Conservation (phyloP, 2,888 invertebrate species). For the Erebia aethiops region DNA sequence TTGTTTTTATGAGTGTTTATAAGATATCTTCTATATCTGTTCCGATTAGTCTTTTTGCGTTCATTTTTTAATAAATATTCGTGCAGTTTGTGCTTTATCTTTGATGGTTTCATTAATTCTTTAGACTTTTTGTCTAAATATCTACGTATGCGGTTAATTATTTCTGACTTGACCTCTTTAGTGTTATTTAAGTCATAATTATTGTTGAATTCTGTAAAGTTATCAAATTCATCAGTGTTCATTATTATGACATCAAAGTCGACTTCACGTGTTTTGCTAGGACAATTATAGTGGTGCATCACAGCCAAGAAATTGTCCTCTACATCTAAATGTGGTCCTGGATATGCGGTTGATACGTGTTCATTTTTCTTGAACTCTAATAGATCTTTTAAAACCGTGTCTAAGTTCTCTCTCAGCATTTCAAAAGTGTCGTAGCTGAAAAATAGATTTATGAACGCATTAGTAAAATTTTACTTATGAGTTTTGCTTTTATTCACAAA, state of each 20-base stretch:
- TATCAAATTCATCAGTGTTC: constrained; percentile 44
- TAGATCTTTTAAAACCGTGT: constrained; percentile 86
- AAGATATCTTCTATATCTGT: constrained; percentile 39
- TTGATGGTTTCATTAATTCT: constrained; percentile 48
- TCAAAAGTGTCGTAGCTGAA: constrained; percentile 93
- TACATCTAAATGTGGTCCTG: constrained; percentile 64
- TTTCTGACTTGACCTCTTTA: constrained; percentile 52
- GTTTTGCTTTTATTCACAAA: no score
- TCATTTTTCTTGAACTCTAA: constrained; percentile 80
- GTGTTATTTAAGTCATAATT: constrained; percentile 40
- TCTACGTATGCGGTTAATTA: constrained; percentile 66
- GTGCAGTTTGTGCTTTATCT: constrained; percentile 49
- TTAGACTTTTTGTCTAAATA: constrained; percentile 61
- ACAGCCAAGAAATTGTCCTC: constrained; percentile 56
- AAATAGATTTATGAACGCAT: constrained; percentile 15
- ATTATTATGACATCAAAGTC: constrained; percentile 46
- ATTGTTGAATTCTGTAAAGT: constrained; percentile 43
- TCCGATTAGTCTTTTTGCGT: constrained; percentile 38
- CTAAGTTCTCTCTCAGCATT: constrained; percentile 92
- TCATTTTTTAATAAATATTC: constrained; percentile 42
- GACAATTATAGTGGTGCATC: constrained; percentile 32
- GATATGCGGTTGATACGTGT: constrained; percentile 57
- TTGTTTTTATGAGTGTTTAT: constrained; percentile 37
- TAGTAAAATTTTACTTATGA: no score
- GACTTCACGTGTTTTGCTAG: constrained; percentile 32